phyloP scores from a whole-genome alignment of 2,888 invertebrate genomes.

The Platycnemis pennipes region DNA sequence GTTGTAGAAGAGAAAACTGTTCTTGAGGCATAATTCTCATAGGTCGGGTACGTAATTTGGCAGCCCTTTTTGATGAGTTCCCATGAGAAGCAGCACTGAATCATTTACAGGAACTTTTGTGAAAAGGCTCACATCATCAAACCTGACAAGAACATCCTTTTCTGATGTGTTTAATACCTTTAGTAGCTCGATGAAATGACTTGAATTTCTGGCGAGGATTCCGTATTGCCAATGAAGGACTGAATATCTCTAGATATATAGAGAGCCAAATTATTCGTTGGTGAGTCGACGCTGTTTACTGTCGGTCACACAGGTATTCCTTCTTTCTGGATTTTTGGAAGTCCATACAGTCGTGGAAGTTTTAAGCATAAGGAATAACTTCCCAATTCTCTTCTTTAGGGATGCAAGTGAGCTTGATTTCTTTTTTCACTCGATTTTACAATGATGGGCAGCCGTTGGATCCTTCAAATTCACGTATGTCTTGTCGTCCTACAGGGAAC shows the following conservation, averaged over 20 bases:
- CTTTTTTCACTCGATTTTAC: not conserved
- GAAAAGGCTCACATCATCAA: constrained; percentile 17
- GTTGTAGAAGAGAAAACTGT: constrained; percentile 13
- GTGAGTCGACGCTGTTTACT: not conserved
- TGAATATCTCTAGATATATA: not conserved
- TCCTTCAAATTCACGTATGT: not conserved
- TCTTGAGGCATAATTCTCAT: constrained; percentile 22
- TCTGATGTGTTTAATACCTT: not conserved
- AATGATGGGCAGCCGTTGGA: not conserved
- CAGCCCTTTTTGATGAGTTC: not conserved
- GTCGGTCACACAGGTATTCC: not conserved
- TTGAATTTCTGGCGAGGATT: not conserved
- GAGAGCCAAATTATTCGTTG: not conserved
- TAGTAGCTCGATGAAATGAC: constrained; percentile 1
- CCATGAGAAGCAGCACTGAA: not conserved
- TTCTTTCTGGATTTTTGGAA: not conserved
- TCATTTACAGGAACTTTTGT: not conserved
- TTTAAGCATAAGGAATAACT: not conserved
- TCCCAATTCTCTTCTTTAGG: not conserved
- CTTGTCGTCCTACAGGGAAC: not conserved
- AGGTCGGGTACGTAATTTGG: not conserved
- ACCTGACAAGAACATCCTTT: constrained; percentile 4
- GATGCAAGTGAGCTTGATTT: not conserved
- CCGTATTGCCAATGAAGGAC: not conserved
- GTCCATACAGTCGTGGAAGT: not conserved